Base-by-base conservation (phyloP, 2,113 vertebrate genomes). In the Suricata suricatta region DNA sequence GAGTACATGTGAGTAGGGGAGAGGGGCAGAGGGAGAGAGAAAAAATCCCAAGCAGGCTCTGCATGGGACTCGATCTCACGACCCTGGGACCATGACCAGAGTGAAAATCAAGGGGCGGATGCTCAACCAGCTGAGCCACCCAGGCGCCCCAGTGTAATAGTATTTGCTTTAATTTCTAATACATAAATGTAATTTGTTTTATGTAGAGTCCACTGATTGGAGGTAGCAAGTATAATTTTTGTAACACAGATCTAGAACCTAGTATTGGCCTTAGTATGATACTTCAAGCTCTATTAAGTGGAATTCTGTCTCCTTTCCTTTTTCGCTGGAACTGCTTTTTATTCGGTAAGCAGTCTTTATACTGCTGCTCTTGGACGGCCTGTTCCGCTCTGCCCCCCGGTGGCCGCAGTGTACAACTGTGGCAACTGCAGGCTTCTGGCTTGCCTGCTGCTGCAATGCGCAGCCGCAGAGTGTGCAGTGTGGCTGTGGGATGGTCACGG, bases 311-410 rank as follows among this genome's bases (percentile, higher is more conserved):
- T 76, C 29, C 44, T 57, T 85, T 64, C 15, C 17, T 47, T 91
- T n/a, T 29, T 47, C 12, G 11, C 29, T 29, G 33, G 57, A 52
- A 69, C 47, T 57, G 50, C 16, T 21, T 69, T 84, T 15, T 44
- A 47, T 50, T 85, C 29, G 3, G 3, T 21, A 23, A 23, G 54
- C 29, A 5, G 50, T 27, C 13, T 33, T 54, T 52, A 31, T 1
- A 5, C 68, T 11, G 8, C 81, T n/a, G 31, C 64, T 47, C 12
- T 2, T 41, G 57, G 23, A 19, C 4, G 4, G 16, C 14, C 0
- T 12, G 10, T 38, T 77, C 76, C 77, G 5, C 19, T 35, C 68
- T 94, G 97, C 95, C 97, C 21, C 94, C 95, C 74, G 25, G 74
- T 44, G 92, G 92, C 69, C 63, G 6, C 64, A 38, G 4, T 64